Evolutionary conservation across 2,888 invertebrate genomes (phyloP), one percentile per base, ranked within the genome.

Genomic region (Eristalis pertinax): DNA sequence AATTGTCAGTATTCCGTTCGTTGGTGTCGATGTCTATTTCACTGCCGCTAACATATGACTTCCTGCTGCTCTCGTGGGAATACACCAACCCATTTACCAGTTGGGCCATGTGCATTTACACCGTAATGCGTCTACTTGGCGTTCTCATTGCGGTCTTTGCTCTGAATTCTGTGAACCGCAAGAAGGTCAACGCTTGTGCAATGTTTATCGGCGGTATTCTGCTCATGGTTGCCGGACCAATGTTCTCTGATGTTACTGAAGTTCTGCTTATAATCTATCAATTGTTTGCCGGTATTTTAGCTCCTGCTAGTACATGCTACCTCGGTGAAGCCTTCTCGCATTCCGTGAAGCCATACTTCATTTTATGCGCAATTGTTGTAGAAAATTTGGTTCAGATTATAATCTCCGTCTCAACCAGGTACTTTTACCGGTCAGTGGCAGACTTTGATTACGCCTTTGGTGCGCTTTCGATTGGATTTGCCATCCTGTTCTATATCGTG

Each of bases 261-360:
- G 19, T 1, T 24, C 62, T 87, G 22, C 11, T 83, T 7, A 65
- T 91, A 41, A 77, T 89, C n/a, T 89, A 89, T 60, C 91, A 92
- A 79, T 84, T 91, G 67, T 90, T 91, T 41, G 89, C 90, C 4
- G 92, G 92, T 2, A 19, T 91, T 8, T 91, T 79, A 60, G 88
- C 89, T 0, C 88, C 90, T 43, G 89, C 89, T 41, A 90, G 90
- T 1, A 83, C 92, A 0, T 84, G 84, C 2, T 92, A 91, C 64
- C 63, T 92, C 83, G 90, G 91, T 0, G 92, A 92, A 77, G 92
- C 91, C 2, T 92, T 91, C 19, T 91, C 91, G 0, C 70, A 91
- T 81, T 84, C 88, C 0, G 88, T 90, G 0, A 92, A 92, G 63
- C 90, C 90, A 4, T 90, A 80, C 35, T 84, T 90, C 4, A 90